Evolutionary conservation across 2,113 vertebrate species (phyloP), one percentile per base, ranked within the genome.

Genomic region (Stegostoma tigrinum): DNA sequence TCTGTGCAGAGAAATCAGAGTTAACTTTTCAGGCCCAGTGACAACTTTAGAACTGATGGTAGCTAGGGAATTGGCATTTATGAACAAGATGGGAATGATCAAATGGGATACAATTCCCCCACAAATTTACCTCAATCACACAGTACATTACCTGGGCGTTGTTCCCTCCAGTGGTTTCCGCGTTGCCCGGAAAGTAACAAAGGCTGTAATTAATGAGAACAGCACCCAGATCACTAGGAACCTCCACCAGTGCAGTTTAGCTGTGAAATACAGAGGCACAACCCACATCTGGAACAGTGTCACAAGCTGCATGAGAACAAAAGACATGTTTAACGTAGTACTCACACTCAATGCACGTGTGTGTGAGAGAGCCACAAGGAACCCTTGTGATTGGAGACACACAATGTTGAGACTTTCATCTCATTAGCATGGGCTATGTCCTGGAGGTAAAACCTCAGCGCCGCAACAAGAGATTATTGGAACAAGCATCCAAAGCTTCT

Each of bases 251-350:
- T 98, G 98, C 95, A 99, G 98, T 97, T 99, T 99, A 96, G 99
- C 98, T 23, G 99, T 99, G 98, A 99, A 99, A 97, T 99, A 99
- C 95, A 99, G 98, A 55, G 99, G 99, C 70, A 99, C 99, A 75
- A 99, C 98, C 99, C 99, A 99, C 99, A 99, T 99, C 98, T 99
- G 99, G 98, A 99, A 99, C 96, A 99, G 98, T 90, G 99, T 99
- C 97, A 99, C 98, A 98, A 99, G 98, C 99, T 99, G 97, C 87
- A 97, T 97, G 89, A 97, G 96, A 75, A 97, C 80, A 78, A 45
- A 96, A 95, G 68, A 96, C 42, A 66, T n/a, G 24, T 45, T 30
- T 19, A 95, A 64, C 45, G 95, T 72, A 14, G 38, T 24, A 42
- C 45, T 38, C 67, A 34, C 55, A 96, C 14, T n/a, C 48, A 30